These are phyloP conservation scores for Rynchops niger DNA, from an alignment of 2,113 vertebrate genomes.

Conservation along the genomic window DNA sequence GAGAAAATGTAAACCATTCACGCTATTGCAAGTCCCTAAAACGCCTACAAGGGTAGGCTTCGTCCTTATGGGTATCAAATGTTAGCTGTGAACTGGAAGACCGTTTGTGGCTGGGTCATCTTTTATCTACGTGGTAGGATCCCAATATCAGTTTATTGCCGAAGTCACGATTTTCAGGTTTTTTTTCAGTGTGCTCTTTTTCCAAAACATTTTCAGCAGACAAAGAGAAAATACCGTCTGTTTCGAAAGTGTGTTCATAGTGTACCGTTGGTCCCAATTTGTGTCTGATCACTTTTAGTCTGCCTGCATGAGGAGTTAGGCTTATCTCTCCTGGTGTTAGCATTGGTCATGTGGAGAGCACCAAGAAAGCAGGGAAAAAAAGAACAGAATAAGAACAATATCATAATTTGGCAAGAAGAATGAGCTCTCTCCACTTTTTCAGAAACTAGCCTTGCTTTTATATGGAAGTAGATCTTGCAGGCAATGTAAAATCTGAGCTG, in stretches of 20 bases:
- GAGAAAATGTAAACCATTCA: conserved; percentile 19
- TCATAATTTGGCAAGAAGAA: background rate
- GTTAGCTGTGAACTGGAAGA: background rate
- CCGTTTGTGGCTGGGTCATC: background rate
- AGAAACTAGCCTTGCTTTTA: background rate
- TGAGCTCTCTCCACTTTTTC: background rate
- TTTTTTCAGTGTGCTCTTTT: background rate
- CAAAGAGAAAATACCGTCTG: background rate
- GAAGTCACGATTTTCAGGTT: background rate
- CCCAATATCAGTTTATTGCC: background rate
- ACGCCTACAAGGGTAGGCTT: background rate
- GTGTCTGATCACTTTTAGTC: background rate
- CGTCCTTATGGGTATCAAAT: background rate
- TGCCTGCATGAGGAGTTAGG: background rate
- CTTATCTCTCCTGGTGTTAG: background rate
- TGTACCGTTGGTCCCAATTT: background rate
- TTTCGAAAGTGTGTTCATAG: background rate
- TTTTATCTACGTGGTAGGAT: background rate
- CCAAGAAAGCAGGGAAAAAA: background rate
- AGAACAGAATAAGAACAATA: background rate
- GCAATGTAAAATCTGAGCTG: background rate
- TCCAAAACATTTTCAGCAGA: background rate
- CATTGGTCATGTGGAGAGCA: background rate
- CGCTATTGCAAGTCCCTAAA: background rate
- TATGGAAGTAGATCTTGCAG: background rate